phyloP scores from a whole-genome alignment of 2,797 vertebrate genomes.

The Coluber constrictor region DNA sequence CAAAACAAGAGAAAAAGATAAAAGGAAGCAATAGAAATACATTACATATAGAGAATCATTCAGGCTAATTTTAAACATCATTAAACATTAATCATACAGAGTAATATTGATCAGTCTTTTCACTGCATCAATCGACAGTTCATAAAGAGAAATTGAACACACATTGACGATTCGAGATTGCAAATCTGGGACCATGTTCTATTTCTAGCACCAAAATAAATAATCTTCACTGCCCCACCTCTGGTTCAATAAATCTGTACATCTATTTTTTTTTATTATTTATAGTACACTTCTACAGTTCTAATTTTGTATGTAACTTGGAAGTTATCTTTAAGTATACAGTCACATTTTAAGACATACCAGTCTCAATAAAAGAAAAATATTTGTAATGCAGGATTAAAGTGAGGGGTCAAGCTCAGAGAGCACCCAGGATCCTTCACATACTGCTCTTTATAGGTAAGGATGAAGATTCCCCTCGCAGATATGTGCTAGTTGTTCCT shows the following conservation, averaged over 20 bases:
- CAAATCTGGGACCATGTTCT: neutral
- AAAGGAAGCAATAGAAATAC: neutral
- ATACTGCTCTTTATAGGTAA: neutral
- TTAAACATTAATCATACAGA: neutral
- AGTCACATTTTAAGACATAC: neutral
- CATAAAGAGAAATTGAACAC: neutral
- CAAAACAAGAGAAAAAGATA: neutral
- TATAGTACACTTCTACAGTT: neutral
- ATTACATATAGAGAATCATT: neutral
- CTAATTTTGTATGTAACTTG: neutral
- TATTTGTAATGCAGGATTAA: neutral
- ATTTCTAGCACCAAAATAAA: neutral
- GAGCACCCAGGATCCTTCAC: too few relatives aligned
- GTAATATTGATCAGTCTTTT: neutral
- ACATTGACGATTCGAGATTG: neutral
- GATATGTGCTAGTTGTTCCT: too few relatives aligned
- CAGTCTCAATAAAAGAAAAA: neutral
- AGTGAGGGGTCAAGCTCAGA: neutral
- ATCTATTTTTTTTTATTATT: neutral
- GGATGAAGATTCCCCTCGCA: too few relatives aligned
- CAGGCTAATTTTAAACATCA: neutral
- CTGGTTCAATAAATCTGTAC: neutral
- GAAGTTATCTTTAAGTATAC: neutral
- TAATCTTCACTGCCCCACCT: neutral
- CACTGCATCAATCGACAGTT: neutral